Base-by-base conservation (phyloP, 2,888 invertebrate species). In the Protonemura montana region DNA sequence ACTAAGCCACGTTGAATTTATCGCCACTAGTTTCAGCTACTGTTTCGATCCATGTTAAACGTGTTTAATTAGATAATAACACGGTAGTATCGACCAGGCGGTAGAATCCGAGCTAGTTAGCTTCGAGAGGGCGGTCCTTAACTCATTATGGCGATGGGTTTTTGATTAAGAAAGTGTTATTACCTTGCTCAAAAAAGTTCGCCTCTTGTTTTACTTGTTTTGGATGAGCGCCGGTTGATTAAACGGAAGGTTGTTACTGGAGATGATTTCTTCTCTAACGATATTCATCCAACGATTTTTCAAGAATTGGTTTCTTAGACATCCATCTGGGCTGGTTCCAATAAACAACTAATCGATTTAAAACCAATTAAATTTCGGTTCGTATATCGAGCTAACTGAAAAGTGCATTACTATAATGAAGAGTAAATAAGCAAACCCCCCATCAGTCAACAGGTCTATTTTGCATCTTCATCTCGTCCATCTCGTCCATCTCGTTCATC, bases 101-200 rank as follows among this genome's bases (percentile, higher is more conserved):
- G 59, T 59, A 59, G 59, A 59, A 59, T 59, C 59, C 59, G 59
- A 59, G 59, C 59, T 59, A 59, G 59, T 59, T 59, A 59, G 16
- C 59, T 10, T 59, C 59, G 6, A 59, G 59, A 59, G 59, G 59
- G 59, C 59, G 59, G 59, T 59, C 21, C 59, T 7, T 3, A 10
- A 21, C 59, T 59, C 59, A 59, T 59, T 59, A 59, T 59, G 59
- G 59, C 59, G 59, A 59, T 59, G 59, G 59, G 59, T 59, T 59
- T 59, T 59, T 59, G 59, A 59, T 59, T 59, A 59, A 59, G 59
- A 59, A 59, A 59, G 59, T 59, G 59, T 59, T 59, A 59, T 59
- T 59, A 59, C 59, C 59, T 59, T 59, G 59, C 59, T 59, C 59
- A 59, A 59, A 59, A 59, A 59, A 59, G 59, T 59, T 59, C 7